Conservation (phyloP, 2,113 vertebrate species). For the Tragelaphus strepsiceros region DNA sequence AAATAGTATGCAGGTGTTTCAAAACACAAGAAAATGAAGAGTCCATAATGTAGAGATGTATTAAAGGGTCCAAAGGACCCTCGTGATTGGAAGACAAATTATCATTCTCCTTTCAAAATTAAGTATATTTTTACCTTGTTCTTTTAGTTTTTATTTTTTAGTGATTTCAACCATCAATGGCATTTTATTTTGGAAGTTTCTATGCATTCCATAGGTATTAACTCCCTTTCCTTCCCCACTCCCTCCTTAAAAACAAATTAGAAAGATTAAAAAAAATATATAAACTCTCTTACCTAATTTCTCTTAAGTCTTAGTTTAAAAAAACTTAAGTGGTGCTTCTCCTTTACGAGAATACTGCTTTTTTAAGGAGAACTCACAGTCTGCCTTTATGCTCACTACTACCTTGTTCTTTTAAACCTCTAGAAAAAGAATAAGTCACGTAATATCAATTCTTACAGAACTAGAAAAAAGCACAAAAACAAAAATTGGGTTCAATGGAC, state of each 20-base stretch:
- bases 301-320: no score
- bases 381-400: no score
- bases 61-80: background rate
- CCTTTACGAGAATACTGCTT: no score
- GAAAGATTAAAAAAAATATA: no score
- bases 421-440: background rate
- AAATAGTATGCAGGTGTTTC: background rate
- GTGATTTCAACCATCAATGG: no score
- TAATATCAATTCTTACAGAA: background rate
- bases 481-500: background rate
- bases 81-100: background rate
- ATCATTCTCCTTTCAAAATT: background rate
- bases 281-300: no score
- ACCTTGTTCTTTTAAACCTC: background rate
- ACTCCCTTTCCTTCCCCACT: no score
- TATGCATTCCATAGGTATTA: no score
- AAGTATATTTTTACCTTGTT: background rate
- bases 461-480: background rate
- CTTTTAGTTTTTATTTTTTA: background rate
- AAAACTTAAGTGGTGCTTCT: no score
- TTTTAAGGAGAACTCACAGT: no score
- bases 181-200: no score
- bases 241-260: no score
- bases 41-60: background rate
- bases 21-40: background rate